These are phyloP conservation scores for Periophthalmodon schlosseri DNA, from an alignment of 2,113 vertebrate genomes.

Conservation along the genomic window DNA sequence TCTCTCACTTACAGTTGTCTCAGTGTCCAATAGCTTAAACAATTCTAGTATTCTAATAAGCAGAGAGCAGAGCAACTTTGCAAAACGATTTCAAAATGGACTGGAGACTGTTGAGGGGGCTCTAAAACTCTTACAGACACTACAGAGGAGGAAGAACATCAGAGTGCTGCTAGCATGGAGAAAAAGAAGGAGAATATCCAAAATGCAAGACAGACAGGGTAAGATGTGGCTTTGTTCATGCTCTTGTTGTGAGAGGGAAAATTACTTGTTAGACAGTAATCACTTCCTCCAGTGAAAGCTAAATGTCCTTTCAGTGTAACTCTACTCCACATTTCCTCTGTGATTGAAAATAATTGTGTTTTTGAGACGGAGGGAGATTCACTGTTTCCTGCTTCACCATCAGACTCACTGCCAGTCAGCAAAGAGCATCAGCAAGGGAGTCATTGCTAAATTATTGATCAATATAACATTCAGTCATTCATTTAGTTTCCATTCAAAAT, in stretches of 20 bases:
- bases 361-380: slow-evolving; percentile 34
- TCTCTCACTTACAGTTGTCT: background rate
- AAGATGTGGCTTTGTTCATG: slow-evolving; percentile 40
- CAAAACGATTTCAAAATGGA: slow-evolving; percentile 32
- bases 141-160: slow-evolving; percentile 29
- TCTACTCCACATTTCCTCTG: slow-evolving; percentile 42
- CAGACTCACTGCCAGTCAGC: background rate
- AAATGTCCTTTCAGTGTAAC: slow-evolving; percentile 45
- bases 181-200: slow-evolving; percentile 36
- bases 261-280: slow-evolving; percentile 40
- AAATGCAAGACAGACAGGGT: slow-evolving; percentile 45
- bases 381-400: slow-evolving; percentile 41
- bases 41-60: slow-evolving; percentile 22
- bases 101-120: slow-evolving; percentile 30
- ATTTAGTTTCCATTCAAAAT: background rate
- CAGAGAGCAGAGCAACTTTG: slow-evolving; percentile 15
- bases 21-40: background rate
- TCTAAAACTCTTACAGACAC: slow-evolving; percentile 29
- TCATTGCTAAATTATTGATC: background rate
- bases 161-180: slow-evolving; percentile 25
- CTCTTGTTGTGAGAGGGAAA: slow-evolving; percentile 21
- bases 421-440: background rate
- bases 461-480: background rate
- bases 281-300: slow-evolving; percentile 46
- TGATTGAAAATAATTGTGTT: slow-evolving; percentile 46